Evolutionary conservation across 2,888 invertebrate species (phyloP), one percentile per base, ranked within the genome.

Genomic region (Thymelicus sylvestris): DNA sequence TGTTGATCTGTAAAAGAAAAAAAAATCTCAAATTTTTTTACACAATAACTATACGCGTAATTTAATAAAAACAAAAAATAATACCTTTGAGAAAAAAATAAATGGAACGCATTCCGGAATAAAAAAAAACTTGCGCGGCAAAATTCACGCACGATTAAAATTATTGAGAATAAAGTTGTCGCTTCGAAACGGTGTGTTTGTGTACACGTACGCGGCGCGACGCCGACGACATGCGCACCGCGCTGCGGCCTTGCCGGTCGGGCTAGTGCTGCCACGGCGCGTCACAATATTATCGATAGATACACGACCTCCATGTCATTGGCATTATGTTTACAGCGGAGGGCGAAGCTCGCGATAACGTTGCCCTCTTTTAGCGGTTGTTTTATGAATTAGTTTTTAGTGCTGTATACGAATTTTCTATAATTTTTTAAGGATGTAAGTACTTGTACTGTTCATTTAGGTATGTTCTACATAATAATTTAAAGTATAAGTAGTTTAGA

Each of bases 291-390:
- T 92, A 92, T 93, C 92, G 93, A 93, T 90, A 89, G 81, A 79
- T 78, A 80, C 76, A 75, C 85, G 86, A 85, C 86, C 86, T 86
- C 85, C 83, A 86, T 91, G 93, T 93, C 93, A 92, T 91, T 93
- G 92, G 90, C 91, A 89, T 85, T 88, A 79, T 88, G 90, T 91
- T 91, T 90, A 92, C 88, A 78, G 77, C 73, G 76, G 85, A 81
- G 85, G 84, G 83, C 86, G 86, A 86, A 83, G 84, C 83, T 77
- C 80, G 81, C 83, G 90, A 90, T 91, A 90, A 86, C 84, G 79
- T 72, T 66, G 67, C 19, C 79, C 76, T 78, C 52, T 60, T 48
- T 71, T 52, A 47, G 60, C 69, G 64, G n/a, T 47, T 65, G 64
- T 60, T 69, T 65, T 8, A 64, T 60, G 52, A 71, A 66, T 44